These are phyloP conservation scores for Nothoprocta perdicaria DNA, from an alignment of 2,113 vertebrate species.

Conservation along the genomic window DNA sequence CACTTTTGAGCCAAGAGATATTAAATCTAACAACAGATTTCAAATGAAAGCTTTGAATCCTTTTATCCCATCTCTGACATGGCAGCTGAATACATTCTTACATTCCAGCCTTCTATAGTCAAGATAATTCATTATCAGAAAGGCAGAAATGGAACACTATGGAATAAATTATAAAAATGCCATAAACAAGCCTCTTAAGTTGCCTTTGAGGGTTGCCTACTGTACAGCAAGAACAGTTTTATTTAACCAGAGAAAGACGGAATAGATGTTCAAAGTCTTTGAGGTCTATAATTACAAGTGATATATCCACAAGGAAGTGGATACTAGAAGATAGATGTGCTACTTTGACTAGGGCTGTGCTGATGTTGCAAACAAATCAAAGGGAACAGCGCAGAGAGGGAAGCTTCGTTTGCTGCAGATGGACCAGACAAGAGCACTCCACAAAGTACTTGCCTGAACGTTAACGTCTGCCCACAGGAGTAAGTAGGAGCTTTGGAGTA, in stretches of 20 bases:
- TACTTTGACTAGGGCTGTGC: not conserved
- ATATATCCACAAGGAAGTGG: not conserved
- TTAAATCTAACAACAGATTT: conserved; percentile 15
- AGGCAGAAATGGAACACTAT: not conserved
- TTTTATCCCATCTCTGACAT: not conserved
- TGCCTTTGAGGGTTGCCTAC: not conserved
- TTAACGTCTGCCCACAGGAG: conserved; percentile 93
- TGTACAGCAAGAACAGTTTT: not conserved
- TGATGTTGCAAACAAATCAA: not conserved
- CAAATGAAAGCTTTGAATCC: conserved; percentile 23
- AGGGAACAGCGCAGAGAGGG: not conserved
- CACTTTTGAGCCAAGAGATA: conserved; percentile 33
- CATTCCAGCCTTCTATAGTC: not conserved
- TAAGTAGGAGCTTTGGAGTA: conserved; percentile 94
- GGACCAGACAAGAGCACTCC: not conserved
- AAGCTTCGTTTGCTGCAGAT: not conserved
- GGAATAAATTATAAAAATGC: not conserved
- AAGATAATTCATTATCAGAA: not conserved
- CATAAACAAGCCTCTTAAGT: not conserved
- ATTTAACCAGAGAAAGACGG: conserved; percentile 18
- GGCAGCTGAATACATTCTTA: not conserved
- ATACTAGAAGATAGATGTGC: not conserved
- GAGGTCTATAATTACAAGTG: conserved; percentile 8
- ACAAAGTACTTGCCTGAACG: conserved; percentile 86
- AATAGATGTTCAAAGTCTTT: conserved; percentile 1